A percentile compares a stretch with the other conserved stretches of the same genome.
Conservation (phyloP, 2,113 vertebrate genomes). For the Trachemys scripta region DNA sequence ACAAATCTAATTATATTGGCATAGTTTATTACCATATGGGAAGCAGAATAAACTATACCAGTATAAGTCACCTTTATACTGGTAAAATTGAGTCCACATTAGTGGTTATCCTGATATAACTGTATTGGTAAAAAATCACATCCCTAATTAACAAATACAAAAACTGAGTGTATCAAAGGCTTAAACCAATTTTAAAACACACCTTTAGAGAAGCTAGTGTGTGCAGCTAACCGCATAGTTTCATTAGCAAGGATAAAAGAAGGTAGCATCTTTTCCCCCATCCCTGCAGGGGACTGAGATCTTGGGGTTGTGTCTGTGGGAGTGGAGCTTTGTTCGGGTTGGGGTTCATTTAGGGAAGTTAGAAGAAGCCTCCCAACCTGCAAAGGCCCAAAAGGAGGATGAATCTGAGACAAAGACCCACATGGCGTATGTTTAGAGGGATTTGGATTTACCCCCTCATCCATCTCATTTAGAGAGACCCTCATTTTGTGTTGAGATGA, state of each 20-base stretch:
- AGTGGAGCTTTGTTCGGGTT: not conserved
- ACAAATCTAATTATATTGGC: not conserved
- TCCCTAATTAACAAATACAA: not conserved
- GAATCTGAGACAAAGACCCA: not conserved
- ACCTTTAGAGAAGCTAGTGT: not conserved
- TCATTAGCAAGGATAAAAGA: not conserved
- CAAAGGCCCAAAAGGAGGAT: not conserved
- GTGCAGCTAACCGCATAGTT: not conserved
- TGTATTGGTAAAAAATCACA: not conserved
- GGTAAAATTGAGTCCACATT: not conserved
- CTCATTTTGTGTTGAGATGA: not conserved
- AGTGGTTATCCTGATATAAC: not conserved
- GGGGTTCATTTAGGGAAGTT: not conserved
- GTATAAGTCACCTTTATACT: not conserved
- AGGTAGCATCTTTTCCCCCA: not conserved
- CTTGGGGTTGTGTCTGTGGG: not conserved
- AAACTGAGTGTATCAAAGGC: not conserved
- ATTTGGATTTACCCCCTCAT: not conserved
- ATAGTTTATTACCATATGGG: not conserved
- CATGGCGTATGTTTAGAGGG: not conserved
- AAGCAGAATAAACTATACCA: not conserved
- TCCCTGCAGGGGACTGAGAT: not conserved
- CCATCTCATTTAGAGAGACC: not conserved
- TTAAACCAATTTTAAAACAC: not conserved
- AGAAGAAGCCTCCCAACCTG: not conserved